Evolutionary conservation across 1,140 invertebrate genomes (phyloP).

Genomic region (Calycopis cecrops): DNA sequence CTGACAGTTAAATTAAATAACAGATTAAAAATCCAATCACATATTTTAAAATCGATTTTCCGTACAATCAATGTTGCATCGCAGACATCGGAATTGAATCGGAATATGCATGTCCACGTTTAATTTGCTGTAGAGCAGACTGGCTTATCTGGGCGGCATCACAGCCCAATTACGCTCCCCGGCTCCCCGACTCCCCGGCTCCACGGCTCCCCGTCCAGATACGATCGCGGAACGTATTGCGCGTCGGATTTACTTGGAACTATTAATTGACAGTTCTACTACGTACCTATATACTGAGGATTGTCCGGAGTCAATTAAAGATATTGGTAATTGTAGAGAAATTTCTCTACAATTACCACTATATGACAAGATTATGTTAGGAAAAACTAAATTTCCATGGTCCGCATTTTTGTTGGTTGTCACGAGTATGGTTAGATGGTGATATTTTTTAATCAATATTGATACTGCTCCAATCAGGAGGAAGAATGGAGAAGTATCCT

Average conservation of each 20-base stretch:
- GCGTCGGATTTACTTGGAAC: slow-evolving; percentile 17
- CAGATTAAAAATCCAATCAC: not conserved
- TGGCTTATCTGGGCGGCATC: slow-evolving; percentile 44
- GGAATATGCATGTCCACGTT: slow-evolving; percentile 19
- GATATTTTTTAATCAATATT: no score
- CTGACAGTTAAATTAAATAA: not conserved
- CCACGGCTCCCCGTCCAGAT: slow-evolving; percentile 32
- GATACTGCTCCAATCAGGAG: no score
- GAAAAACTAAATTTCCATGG: no score
- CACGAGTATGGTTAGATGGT: no score
- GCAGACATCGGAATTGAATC: not conserved
- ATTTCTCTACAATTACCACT: no score
- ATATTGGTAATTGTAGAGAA: no score
- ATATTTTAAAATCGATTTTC: not conserved
- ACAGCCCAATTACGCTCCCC: slow-evolving; percentile 37
- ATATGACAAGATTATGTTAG: no score
- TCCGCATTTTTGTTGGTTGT: no score
- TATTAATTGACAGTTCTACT: slow-evolving; percentile 16
- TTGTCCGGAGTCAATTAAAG: no score
- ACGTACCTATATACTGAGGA: not conserved
- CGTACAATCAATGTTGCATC: no score
- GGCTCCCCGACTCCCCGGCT: slow-evolving; percentile 23
- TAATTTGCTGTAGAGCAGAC: slow-evolving; percentile 35
- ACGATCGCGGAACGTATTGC: slow-evolving; percentile 27
- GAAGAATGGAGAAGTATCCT: no score